A percentile compares a stretch with the other conserved stretches of the same genome.
These are phyloP conservation scores for Macrotrachela quadricornifera DNA, from an alignment of 1,140 invertebrate species.

Conservation along the genomic window DNA sequence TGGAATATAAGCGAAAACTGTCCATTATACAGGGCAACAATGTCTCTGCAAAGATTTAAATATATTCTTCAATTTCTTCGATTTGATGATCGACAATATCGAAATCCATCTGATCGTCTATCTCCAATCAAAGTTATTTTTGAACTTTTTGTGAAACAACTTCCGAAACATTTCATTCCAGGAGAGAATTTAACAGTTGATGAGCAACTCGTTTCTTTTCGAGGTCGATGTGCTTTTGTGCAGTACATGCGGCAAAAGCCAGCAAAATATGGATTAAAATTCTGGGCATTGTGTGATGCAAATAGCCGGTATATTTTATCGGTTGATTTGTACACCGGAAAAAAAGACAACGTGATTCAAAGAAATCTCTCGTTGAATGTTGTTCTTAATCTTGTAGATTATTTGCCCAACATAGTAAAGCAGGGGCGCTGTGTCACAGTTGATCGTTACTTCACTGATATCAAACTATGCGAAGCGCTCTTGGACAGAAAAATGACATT, in stretches of 20 bases:
- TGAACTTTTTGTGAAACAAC: too few relatives aligned
- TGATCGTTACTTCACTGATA: neutral
- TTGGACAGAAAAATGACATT: neutral
- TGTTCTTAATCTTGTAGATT: too few relatives aligned
- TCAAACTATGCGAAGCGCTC: neutral
- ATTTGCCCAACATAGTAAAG: too few relatives aligned
- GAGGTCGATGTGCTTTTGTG: neutral
- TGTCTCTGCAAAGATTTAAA: too few relatives aligned
- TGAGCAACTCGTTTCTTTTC: conserved; percentile 1
- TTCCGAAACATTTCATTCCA: neutral
- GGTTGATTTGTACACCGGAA: neutral
- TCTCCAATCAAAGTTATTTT: too few relatives aligned
- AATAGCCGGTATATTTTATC: neutral
- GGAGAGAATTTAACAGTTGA: neutral
- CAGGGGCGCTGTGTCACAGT: neutral
- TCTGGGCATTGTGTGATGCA: neutral
- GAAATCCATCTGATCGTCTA: too few relatives aligned
- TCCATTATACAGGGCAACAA: too few relatives aligned
- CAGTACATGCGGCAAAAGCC: neutral
- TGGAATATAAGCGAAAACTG: too few relatives aligned
- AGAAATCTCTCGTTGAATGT: too few relatives aligned
- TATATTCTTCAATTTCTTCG: too few relatives aligned
- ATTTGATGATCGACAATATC: too few relatives aligned
- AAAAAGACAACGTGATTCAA: neutral
- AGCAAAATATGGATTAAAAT: neutral